Conservation (phyloP, 2,113 vertebrate species). For the Alectura lathami region DNA sequence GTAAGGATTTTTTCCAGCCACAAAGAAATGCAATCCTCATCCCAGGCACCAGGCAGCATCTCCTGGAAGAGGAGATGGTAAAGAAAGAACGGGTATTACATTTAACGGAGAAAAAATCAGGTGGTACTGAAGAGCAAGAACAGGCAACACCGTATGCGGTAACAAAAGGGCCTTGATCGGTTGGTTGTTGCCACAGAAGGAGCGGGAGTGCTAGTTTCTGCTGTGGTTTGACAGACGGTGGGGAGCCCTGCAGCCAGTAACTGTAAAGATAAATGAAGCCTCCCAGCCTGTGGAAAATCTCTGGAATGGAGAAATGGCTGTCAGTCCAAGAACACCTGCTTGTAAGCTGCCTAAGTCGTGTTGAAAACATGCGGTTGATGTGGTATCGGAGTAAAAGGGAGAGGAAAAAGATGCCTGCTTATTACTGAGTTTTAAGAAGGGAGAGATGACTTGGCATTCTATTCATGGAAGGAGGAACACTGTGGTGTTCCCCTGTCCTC, state of each 20-base stretch:
- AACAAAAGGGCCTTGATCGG: not conserved
- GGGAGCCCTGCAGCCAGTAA: not conserved
- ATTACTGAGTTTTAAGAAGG: not conserved
- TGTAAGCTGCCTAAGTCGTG: rapidly evolving
- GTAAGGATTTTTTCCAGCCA: not conserved
- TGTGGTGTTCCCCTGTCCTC: rapidly evolving
- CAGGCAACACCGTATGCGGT: not conserved
- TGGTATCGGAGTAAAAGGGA: rapidly evolving
- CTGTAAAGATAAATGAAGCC: not conserved
- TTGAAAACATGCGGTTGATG: not conserved
- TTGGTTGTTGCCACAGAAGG: not conserved
- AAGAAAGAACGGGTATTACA: not conserved
- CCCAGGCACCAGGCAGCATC: not conserved
- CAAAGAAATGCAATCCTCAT: not conserved
- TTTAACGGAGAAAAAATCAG: not conserved
- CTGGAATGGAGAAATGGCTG: not conserved
- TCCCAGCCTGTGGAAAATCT: not conserved
- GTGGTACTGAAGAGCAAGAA: not conserved
- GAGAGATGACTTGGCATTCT: not conserved
- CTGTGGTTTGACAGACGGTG: not conserved
- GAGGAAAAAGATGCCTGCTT: not conserved
- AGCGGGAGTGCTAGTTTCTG: not conserved
- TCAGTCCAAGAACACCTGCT: not conserved
- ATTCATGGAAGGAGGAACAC: rapidly evolving
- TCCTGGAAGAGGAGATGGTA: not conserved